Evolutionary conservation across 2,113 vertebrate genomes (phyloP), one percentile per base, ranked within the genome.

Genomic region (Alces alces): DNA sequence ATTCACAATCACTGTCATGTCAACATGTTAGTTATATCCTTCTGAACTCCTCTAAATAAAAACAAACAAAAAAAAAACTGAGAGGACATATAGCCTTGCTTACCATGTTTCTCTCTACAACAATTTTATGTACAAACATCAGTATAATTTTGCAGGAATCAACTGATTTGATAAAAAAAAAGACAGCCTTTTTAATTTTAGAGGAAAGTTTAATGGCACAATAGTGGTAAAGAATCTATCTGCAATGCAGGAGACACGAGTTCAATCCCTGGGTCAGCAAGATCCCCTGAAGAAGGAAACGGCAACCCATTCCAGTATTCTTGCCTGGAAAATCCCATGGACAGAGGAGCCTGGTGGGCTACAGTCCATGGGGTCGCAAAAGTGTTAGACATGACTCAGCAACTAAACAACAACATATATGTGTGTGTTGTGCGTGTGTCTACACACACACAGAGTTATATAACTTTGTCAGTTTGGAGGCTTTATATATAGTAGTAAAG

Each of bases 181-280:
- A 43, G 33, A 57, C 19, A 87, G 61, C 2, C 79, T 89, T 93
- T 60, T 76, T 10, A 95, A 93, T 96, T 97, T 95, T 80, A 95
- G 19, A 96, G 61, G 36, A 50, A 95, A 95, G 28, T 91, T 89
- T 88, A 92, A 80, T 30, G 57, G 25, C 76, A 96, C 27, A 7
- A 83, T 64, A 86, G 64, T 86, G 25, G 36, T 73, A 88, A 79
- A 64, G 21, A 33, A 87, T 27, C 36, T 73, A 39, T 21, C 70
- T 73, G 11, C 70, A 73, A 73, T 73, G 70, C 70, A 73, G 70
- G 36, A 73, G 36, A 73, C 11, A 43, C 5, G 1, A 73, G 70
- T 25, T 73, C 70, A 73, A 25, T 43, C 36, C 66, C 66, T 73
- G 66, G n/a, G 11, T 73, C 11, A 25, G 36, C 10, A 73, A 39